Evolutionary conservation across 1,140 invertebrate species (phyloP), one percentile per base, ranked within the genome.

Genomic region (Philaenus spumarius): DNA sequence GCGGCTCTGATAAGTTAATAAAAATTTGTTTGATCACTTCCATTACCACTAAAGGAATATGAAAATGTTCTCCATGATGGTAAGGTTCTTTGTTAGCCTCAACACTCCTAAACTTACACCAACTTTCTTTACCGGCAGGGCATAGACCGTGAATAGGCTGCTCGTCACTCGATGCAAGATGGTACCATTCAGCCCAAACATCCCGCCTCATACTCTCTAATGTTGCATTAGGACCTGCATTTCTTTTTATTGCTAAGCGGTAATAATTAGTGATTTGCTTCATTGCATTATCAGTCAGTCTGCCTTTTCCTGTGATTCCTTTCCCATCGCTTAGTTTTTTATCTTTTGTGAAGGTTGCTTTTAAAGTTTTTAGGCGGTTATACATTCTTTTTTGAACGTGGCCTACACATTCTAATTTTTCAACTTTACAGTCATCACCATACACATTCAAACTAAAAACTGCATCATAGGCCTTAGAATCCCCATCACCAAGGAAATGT

Each of bases 101-200:
- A 46, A 62, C 64, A 61, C 62, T 63, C 34, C 65, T 62, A 63
- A 62, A 71, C 26, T 61, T 57, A 48, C 69, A 70, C 68, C 66
- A 71, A 4, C 57, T 63, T 23, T 68, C 66, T 52, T 39, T 57
- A 17, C 67, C 69, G 35, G 39, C 43, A 9, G 66, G 65, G 53
- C 68, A 71, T 64, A 56, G 54, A 12, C 40, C 48, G 47, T 62
- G 61, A 20, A 63, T 22, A 14, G 55, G 45, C 11, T 35, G 34
- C 48, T 58, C 34, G 22, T 58, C 15, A 20, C 14, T 48, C 2
- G 55, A 58, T 34, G 17, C n/a, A 24, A 42, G 55, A 37, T 14
- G 11, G 19, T 15, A 53, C 37, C 15, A n/a, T n/a, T n/a, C n/a
- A n/a, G n/a, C n/a, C n/a, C n/a, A n/a, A n/a, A n/a, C n/a, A n/a